Evolutionary conservation across 2,797 vertebrate species (phyloP).

Genomic region (Myiothlypis coronata): DNA sequence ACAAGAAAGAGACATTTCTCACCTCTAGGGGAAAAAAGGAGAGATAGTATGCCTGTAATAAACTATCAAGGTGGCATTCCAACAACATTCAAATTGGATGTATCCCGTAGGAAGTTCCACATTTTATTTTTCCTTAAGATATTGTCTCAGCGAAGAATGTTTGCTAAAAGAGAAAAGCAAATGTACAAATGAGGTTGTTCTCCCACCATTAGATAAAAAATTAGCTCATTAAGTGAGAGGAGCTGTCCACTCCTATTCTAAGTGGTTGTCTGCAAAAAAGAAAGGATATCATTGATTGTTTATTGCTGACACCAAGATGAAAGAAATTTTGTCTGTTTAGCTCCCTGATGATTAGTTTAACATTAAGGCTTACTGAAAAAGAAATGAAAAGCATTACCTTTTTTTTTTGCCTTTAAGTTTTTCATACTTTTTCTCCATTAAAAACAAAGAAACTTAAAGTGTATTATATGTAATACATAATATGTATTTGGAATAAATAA

Average conservation of each 20-base stretch:
- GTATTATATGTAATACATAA: too few species aligned
- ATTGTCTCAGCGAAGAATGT: not conserved
- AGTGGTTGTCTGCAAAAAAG: constrained; percentile 50
- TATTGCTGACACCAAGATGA: constrained; percentile 52
- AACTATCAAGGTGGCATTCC: constrained; percentile 8
- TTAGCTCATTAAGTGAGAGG: constrained; percentile 68
- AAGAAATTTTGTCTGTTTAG: constrained; percentile 19
- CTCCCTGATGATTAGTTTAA: not conserved
- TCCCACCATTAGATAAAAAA: constrained; percentile 45
- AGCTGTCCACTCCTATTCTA: constrained; percentile 63
- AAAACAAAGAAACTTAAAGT: too few species aligned
- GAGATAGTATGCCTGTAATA: not conserved
- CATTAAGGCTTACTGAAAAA: not conserved
- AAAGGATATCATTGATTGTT: constrained; percentile 48
- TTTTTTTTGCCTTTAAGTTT: not conserved
- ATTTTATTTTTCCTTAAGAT: constrained; percentile 3
- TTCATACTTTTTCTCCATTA: too few species aligned
- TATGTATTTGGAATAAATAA: not conserved
- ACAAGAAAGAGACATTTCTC: not conserved
- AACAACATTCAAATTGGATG: not conserved
- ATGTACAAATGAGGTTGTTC: not conserved
- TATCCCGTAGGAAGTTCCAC: not conserved
- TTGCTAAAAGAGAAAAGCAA: constrained; percentile 36
- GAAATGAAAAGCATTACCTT: not conserved
- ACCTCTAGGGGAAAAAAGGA: not conserved